These are phyloP conservation scores for Gryon sp. DNA, from an alignment of 1,140 invertebrate genomes.

Conservation along the genomic window DNA sequence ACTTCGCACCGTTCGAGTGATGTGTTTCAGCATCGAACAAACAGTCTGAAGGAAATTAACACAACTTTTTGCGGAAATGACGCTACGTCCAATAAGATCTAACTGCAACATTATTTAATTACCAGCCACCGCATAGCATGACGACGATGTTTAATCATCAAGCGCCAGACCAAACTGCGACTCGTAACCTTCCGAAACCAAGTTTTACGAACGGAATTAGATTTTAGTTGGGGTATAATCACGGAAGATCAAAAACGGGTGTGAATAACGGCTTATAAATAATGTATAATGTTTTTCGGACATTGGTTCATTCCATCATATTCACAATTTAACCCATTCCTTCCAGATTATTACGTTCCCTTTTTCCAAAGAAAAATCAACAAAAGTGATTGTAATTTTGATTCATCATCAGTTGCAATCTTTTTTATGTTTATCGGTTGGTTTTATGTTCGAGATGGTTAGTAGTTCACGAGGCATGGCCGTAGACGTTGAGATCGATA, in stretches of 20 bases:
- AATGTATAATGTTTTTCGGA: slow-evolving; percentile 78
- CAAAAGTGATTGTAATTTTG: slow-evolving; percentile 1
- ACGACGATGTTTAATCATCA: slow-evolving; percentile 48
- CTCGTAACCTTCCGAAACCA: slow-evolving; percentile 45
- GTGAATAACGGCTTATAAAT: slow-evolving; percentile 69
- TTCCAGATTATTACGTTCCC: slow-evolving; percentile 7
- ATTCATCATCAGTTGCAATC: neutral
- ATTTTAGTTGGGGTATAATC: neutral
- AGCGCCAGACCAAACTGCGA: slow-evolving; percentile 62
- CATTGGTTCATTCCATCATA: slow-evolving; percentile 66
- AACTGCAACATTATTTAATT: slow-evolving; percentile 58
- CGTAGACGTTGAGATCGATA: slow-evolving; percentile 63
- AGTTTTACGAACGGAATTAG: slow-evolving; percentile 37
- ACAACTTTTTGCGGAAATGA: slow-evolving; percentile 44
- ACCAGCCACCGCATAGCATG: slow-evolving; percentile 50
- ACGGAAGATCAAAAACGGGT: slow-evolving; percentile 9
- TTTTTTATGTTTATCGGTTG: neutral
- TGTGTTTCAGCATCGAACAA: slow-evolving; percentile 54
- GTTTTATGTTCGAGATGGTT: slow-evolving; percentile 51
- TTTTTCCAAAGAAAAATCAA: slow-evolving; percentile 1
- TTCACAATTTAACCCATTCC: slow-evolving; percentile 35
- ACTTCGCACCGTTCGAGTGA: slow-evolving; percentile 45
- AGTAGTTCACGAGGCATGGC: slow-evolving; percentile 79
- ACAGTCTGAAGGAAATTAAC: slow-evolving; percentile 47
- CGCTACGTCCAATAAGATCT: slow-evolving; percentile 43